These are phyloP conservation scores for Kryptopterus vitreolus DNA, from an alignment of 2,797 vertebrate species.

Conservation along the genomic window DNA sequence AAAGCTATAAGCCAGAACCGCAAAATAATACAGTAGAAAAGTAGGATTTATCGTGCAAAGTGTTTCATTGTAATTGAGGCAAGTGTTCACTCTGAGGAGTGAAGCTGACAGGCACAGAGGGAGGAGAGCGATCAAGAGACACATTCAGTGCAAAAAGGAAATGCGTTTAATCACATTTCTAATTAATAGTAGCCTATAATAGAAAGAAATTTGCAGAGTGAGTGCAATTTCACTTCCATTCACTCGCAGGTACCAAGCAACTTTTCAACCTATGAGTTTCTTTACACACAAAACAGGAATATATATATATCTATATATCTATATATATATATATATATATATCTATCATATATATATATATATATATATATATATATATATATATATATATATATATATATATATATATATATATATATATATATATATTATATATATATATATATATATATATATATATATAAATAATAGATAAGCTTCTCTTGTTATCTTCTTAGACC, in stretches of 20 bases:
- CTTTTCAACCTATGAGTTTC: background rate
- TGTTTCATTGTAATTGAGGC: background rate
- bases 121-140: background rate
- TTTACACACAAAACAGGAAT: background rate
- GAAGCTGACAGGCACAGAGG: constrained; percentile 1
- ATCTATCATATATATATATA: too few species aligned
- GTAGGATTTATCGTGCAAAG: constrained; percentile 4
- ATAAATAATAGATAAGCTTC: background rate
- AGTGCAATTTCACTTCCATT: background rate
- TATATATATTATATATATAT: too few species aligned
- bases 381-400: too few species aligned
- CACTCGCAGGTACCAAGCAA: background rate
- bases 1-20: background rate
- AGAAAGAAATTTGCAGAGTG: constrained; percentile 8
- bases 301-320: too few species aligned
- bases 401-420: too few species aligned
- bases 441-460: too few species aligned
- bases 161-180: constrained; percentile 11
- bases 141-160: constrained; percentile 5
- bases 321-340: too few species aligned
- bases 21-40: background rate
- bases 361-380: too few species aligned
- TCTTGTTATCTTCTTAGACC: background rate
- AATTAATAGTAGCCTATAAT: constrained; percentile 10
- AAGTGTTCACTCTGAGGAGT: constrained; percentile 5